These are phyloP conservation scores for Seriola aureovittata DNA, from an alignment of 2,113 vertebrate genomes.

Conservation along the genomic window DNA sequence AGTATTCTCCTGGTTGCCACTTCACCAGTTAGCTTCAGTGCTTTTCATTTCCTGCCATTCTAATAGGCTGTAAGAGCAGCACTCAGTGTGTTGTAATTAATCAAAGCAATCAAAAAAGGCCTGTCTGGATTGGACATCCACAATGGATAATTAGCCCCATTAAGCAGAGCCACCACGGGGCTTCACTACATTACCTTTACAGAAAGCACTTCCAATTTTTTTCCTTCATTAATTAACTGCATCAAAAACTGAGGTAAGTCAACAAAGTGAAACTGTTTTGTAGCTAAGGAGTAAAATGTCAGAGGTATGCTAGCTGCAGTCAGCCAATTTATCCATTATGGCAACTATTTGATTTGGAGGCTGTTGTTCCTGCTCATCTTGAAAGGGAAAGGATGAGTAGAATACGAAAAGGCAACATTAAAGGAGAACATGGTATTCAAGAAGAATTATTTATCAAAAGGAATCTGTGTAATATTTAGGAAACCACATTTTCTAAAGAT, in stretches of 20 bases:
- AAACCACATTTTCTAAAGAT: conserved; percentile 53
- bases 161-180: conserved; percentile 63
- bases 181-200: conserved; percentile 62
- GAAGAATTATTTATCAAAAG: conserved; percentile 79
- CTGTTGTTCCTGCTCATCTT: conserved; percentile 57
- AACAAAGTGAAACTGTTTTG: conserved; percentile 46
- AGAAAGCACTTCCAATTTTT: conserved; percentile 52
- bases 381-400: conserved; percentile 60
- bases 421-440: conserved; percentile 62
- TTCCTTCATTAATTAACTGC: conserved; percentile 52
- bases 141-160: conserved; percentile 75
- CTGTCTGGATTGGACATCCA: conserved; percentile 68
- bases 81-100: conserved; percentile 75
- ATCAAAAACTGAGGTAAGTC: conserved; percentile 45
- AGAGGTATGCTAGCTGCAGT: conserved; percentile 11
- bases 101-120: conserved; percentile 74
- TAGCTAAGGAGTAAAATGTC: conserved; percentile 29
- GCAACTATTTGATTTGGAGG: conserved; percentile 52
- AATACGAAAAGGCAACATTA: conserved; percentile 65
- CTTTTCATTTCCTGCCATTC: conserved; percentile 65
- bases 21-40: conserved; percentile 65
- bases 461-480: conserved; percentile 63
- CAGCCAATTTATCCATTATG: conserved; percentile 42
- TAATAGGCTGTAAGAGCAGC: conserved; percentile 71
- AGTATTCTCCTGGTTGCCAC: conserved; percentile 62